Evolutionary conservation across 1,140 invertebrate genomes (phyloP), one percentile per base, ranked within the genome.

Genomic region (Scaptomyza pallida): DNA sequence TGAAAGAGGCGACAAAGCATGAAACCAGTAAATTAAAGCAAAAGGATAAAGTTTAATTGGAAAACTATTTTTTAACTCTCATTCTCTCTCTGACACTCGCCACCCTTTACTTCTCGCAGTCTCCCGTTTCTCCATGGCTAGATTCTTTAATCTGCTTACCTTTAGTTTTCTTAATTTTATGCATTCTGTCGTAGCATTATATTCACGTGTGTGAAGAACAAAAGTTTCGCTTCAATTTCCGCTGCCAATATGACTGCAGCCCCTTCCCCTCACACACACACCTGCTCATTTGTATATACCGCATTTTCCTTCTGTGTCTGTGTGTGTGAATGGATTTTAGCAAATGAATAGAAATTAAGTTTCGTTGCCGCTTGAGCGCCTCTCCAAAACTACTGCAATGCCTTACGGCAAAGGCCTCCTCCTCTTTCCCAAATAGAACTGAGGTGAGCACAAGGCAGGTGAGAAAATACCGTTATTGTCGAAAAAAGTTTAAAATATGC

Each of bases 11-110:
- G 89, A 90, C 89, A 90, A 90, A 89, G 78, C 89, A 90, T 90
- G 89, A 90, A 90, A 90, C 89, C 89, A 86, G 89, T 90, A 90
- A 90, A 90, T 90, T 90, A 86, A 86, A 85, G 85, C 79, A 89
- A 90, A 90, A 90, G 89, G 89, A 90, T 90, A 90, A 90, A 90
- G 89, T 90, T 90, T 90, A 90, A 90, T 90, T 90, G 89, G 89
- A 90, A 90, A 90, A 90, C 89, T 90, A 90, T 90, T 90, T 88
- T 89, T 86, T 83, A 60, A 45, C 68, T 41, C 64, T 21, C 37
- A 0, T 13, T 41, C 16, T 8, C 44, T 13, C n/a, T 35, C 12
- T n/a, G 10, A 4, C 16, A 13, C 52, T 17, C 35, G 6, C n/a
- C 5, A 16, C 33, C 13, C 8, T 15, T n/a, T n/a, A n/a, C 3